A percentile compares a stretch with the other conserved stretches of the same genome.
Conservation (phyloP, 2,797 vertebrate genomes). For the Brotula barbata region DNA sequence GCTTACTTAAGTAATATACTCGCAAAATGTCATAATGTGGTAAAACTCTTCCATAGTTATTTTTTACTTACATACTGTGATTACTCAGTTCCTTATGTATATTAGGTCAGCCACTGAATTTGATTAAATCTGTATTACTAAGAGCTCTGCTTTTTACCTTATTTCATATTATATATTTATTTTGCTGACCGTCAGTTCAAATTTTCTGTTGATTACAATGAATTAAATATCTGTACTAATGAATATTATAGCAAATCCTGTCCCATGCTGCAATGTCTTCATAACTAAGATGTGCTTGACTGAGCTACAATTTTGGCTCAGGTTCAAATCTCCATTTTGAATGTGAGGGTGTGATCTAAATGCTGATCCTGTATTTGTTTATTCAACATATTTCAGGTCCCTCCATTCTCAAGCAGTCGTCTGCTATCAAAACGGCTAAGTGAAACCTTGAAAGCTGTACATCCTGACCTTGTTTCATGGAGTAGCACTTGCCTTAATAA, state of each 20-base stretch:
- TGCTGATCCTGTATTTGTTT: conserved; percentile 24
- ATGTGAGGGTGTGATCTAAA: conserved; percentile 22
- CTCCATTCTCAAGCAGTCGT: conserved; percentile 14
- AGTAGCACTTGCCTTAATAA: conserved; percentile 15
- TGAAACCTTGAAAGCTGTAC: conserved; percentile 9
- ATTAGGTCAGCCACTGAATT: no score
- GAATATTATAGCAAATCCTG: neutral
- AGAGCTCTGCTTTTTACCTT: no score
- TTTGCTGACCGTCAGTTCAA: no score
- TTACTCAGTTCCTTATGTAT: no score
- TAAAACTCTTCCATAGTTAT: no score
- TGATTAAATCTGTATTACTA: no score
- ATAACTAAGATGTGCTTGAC: conserved; percentile 20
- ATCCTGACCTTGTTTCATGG: neutral
- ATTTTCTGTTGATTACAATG: no score
- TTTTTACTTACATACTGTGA: no score
- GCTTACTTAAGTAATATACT: no score
- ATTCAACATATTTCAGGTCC: conserved; percentile 8
- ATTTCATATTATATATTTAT: no score
- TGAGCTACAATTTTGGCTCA: conserved; percentile 12
- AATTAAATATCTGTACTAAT: no score
- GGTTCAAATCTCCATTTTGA: conserved; percentile 16
- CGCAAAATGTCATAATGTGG: no score
- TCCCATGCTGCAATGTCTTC: neutral
- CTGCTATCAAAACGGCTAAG: neutral